Conservation (phyloP, 2,888 invertebrate species). For the Melanotus villosus region DNA sequence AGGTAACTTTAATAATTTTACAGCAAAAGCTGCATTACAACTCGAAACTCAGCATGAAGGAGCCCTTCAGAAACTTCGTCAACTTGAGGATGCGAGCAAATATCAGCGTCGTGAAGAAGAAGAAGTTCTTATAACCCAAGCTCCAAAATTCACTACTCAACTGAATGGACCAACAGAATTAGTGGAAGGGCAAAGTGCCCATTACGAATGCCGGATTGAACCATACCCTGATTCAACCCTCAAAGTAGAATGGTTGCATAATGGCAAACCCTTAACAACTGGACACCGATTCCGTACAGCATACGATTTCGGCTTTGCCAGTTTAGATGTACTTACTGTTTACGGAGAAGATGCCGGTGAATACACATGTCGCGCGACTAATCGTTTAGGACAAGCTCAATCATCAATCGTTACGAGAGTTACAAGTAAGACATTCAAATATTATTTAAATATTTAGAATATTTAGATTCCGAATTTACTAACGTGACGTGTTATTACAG, state of each 20-base stretch:
- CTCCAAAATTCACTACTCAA: conserved; percentile 89
- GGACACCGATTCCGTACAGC: conserved; percentile 95
- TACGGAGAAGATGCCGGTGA: conserved; percentile 96
- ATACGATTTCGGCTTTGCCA: conserved; percentile 97
- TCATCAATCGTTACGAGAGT: conserved; percentile 87
- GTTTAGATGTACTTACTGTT: conserved; percentile 94
- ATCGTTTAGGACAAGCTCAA: conserved; percentile 86
- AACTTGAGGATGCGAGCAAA: conserved; percentile 85
- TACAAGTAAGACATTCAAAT: conserved; percentile 77
- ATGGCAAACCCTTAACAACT: conserved; percentile 89
- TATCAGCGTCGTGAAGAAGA: conserved; percentile 87
- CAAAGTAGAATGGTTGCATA: conserved; percentile 94
- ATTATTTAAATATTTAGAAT: neutral
- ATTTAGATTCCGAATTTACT: neutral
- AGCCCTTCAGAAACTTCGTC: conserved; percentile 88
- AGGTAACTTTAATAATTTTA: no score
- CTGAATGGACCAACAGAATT: conserved; percentile 89
- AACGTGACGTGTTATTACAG: conserved; percentile 64
- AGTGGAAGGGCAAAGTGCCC: conserved; percentile 90
- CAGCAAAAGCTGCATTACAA: conserved; percentile 89
- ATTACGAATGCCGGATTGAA: conserved; percentile 94
- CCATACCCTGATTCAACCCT: conserved; percentile 92
- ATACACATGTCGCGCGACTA: conserved; percentile 90
- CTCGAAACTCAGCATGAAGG: conserved; percentile 92
- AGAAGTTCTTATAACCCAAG: conserved; percentile 84